These are phyloP conservation scores for Pycnonotus jocosus DNA, from an alignment of 2,113 vertebrate genomes.

Conservation along the genomic window DNA sequence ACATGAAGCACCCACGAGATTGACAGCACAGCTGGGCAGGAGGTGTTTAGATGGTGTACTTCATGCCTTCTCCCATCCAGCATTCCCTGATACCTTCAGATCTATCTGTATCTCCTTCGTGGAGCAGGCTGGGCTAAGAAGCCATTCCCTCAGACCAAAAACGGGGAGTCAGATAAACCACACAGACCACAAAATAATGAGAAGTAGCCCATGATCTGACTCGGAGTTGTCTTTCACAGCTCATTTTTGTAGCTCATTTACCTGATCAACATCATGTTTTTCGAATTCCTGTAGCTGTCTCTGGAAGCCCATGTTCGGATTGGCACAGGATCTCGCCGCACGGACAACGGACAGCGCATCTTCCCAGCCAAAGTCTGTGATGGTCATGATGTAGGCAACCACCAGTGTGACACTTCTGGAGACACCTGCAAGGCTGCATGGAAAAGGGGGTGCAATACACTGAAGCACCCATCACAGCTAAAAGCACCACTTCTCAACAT, in stretches of 20 bases:
- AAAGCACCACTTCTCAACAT: neutral
- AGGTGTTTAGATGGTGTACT: neutral
- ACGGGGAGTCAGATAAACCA: neutral
- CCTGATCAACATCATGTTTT: constrained; percentile 79
- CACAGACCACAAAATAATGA: neutral
- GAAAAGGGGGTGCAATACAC: neutral
- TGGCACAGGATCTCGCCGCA: constrained; percentile 83
- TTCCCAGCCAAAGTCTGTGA: constrained; percentile 91
- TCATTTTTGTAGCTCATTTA: constrained; percentile 38
- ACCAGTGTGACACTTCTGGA: constrained; percentile 94
- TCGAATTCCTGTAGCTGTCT: constrained; percentile 91
- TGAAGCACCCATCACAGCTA: neutral
- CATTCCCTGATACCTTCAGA: neutral
- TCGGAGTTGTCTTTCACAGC: neutral
- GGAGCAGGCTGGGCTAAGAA: neutral
- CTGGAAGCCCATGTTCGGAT: constrained; percentile 92
- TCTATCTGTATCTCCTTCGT: neutral
- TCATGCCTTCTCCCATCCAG: neutral
- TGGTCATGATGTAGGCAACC: constrained; percentile 93
- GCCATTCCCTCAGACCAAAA: neutral
- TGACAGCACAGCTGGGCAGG: neutral
- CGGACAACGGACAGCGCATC: constrained; percentile 85
- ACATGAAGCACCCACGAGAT: neutral
- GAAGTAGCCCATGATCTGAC: neutral
- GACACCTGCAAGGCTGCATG: constrained; percentile 87